phyloP scores from a whole-genome alignment of 2,888 invertebrate genomes.

The Eilema sororculum region DNA sequence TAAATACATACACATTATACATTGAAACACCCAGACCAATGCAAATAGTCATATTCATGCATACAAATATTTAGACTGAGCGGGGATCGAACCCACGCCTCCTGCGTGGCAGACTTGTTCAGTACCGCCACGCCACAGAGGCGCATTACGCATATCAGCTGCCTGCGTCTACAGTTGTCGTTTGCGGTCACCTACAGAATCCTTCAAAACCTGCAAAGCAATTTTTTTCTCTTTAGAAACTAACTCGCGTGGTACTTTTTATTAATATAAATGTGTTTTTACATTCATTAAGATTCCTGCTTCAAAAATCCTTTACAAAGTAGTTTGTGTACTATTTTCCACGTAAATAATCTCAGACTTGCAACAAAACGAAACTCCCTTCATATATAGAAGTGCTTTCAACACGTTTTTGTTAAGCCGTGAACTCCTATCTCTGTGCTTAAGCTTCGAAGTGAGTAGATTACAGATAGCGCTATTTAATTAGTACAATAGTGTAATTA shows the following conservation, averaged over 20 bases:
- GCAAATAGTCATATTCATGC: too few species aligned
- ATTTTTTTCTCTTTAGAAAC: not conserved
- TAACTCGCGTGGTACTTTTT: not conserved
- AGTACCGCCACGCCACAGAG: too few species aligned
- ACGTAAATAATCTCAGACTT: not conserved
- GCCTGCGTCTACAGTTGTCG: too few species aligned
- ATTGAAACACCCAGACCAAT: too few species aligned
- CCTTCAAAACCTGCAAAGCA: too few species aligned
- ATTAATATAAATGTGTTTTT: not conserved
- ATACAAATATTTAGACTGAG: too few species aligned
- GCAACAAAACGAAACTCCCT: not conserved
- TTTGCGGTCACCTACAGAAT: too few species aligned
- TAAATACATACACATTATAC: too few species aligned
- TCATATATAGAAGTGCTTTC: constrained; percentile 1
- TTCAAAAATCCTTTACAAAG: not conserved
- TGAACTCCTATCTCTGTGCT: constrained; percentile 30
- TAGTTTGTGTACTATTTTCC: not conserved
- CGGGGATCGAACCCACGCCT: too few species aligned
- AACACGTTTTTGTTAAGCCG: constrained; percentile 30
- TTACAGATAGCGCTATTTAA: constrained; percentile 40
- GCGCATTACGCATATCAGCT: too few species aligned
- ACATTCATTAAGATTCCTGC: not conserved
- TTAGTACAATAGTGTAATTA: constrained; percentile 14
- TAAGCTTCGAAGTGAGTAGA: constrained; percentile 31
- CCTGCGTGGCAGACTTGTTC: too few species aligned